Evolutionary conservation across 2,113 vertebrate species (phyloP).

Genomic region (Etia nguti): DNA sequence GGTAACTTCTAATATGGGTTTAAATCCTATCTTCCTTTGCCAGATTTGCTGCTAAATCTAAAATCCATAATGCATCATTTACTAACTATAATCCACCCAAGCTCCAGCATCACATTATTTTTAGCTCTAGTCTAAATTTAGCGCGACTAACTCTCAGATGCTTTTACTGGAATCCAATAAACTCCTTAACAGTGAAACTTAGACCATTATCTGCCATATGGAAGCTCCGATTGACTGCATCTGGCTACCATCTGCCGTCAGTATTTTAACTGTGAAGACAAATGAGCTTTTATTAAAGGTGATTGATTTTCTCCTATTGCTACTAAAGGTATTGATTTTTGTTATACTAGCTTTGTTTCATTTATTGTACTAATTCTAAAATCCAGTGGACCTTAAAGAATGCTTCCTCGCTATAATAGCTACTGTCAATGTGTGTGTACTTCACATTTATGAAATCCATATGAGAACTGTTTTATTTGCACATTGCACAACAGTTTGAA

Average conservation of each 20-base stretch:
- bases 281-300: constrained; percentile 59
- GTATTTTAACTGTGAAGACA: constrained; percentile 41
- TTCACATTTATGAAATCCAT: constrained; percentile 13
- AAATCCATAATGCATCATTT: background rate
- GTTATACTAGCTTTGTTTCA: constrained; percentile 34
- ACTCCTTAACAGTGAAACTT: background rate
- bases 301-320: constrained; percentile 59
- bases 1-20: background rate
- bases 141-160: background rate
- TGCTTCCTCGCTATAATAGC: constrained; percentile 29
- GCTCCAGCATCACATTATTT: background rate
- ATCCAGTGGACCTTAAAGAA: constrained; percentile 61
- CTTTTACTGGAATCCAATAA: background rate
- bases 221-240: constrained; percentile 7
- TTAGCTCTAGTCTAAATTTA: background rate
- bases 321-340: constrained; percentile 56
- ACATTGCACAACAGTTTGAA: background rate
- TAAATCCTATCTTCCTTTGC: background rate
- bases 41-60: background rate
- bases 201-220: background rate
- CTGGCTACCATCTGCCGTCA: constrained; percentile 14
- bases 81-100: background rate
- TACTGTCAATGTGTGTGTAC: constrained; percentile 6
- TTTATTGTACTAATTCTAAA: constrained; percentile 64
- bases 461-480: background rate